A percentile compares a stretch with the other conserved stretches of the same genome.
Evolutionary conservation across 2,113 vertebrate species (phyloP).

Genomic region (Trinectes maculatus): DNA sequence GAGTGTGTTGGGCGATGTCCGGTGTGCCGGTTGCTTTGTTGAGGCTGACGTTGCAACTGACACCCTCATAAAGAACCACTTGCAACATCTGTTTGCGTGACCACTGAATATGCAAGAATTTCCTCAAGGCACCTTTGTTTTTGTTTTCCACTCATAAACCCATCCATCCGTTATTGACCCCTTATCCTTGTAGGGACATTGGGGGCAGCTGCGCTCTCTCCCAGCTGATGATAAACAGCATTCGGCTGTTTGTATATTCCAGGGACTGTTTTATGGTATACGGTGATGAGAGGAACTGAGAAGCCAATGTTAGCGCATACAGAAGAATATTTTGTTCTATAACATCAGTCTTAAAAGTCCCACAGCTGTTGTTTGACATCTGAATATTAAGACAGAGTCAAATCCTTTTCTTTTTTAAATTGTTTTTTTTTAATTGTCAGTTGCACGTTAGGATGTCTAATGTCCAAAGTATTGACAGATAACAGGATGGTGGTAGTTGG

Average conservation of each 20-base stretch:
- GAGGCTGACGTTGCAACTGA: slow-evolving; percentile 16
- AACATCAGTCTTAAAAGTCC: slow-evolving; percentile 54
- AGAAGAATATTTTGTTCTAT: slow-evolving; percentile 34
- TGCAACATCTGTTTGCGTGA: slow-evolving; percentile 6
- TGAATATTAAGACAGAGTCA: slow-evolving; percentile 1
- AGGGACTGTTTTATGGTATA: slow-evolving; percentile 12
- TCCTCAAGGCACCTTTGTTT: slow-evolving; percentile 8
- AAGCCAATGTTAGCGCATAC: slow-evolving; percentile 10
- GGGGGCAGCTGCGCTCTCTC: no score
- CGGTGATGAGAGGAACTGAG: slow-evolving; percentile 37
- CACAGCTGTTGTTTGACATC: slow-evolving; percentile 28
- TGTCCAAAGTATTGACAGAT: slow-evolving; percentile 14
- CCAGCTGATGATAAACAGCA: not conserved
- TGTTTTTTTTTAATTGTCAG: not conserved
- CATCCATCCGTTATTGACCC: no score
- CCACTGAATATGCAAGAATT: slow-evolving; percentile 5
- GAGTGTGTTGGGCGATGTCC: slow-evolving; percentile 5
- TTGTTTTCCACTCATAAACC: slow-evolving; percentile 1
- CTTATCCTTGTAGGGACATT: no score
- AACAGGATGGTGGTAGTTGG: slow-evolving; percentile 2
- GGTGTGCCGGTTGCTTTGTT: slow-evolving; percentile 10
- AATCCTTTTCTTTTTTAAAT: not conserved
- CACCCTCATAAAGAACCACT: not conserved
- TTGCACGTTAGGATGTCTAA: not conserved
- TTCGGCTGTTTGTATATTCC: slow-evolving; percentile 20